A percentile compares a stretch with the other conserved stretches of the same genome.
phyloP scores from a whole-genome alignment of 2,113 vertebrate genomes.

The Bostrychus sinensis region DNA sequence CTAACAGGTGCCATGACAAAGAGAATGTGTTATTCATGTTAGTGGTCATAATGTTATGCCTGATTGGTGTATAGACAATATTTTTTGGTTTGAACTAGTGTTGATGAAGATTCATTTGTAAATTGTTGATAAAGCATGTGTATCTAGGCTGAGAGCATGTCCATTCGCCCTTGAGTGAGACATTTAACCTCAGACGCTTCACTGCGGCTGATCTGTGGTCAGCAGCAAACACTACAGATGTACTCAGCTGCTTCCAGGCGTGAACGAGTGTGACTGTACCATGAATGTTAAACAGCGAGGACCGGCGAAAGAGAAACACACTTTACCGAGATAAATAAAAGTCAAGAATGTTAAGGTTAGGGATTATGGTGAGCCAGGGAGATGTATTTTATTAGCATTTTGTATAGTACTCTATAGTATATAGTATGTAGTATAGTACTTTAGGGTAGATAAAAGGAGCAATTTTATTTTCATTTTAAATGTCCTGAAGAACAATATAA shows the following conservation, averaged over 20 bases:
- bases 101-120: conserved; percentile 26
- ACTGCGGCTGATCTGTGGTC: conserved; percentile 34
- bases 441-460: no score
- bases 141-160: conserved; percentile 29
- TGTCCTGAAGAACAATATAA: no score
- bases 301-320: conserved; percentile 19
- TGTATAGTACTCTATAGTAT: no score
- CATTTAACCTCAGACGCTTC: conserved; percentile 45
- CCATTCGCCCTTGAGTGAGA: conserved; percentile 51
- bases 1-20: no score
- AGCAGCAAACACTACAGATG: conserved; percentile 38
- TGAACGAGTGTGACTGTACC: conserved; percentile 40
- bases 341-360: conserved; percentile 10
- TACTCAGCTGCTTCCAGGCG: conserved; percentile 40
- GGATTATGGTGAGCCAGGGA: conserved; percentile 2
- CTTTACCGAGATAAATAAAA: conserved; percentile 36
- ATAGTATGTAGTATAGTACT: no score
- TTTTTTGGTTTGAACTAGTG: conserved; percentile 3
- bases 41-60: background rate
- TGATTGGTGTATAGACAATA: no score
- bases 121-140: conserved; percentile 10
- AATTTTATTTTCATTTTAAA: no score
- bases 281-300: conserved; percentile 60
- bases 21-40: no score
- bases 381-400: conserved; percentile 3